Base-by-base conservation (phyloP, 2,797 vertebrate genomes). In the Atherinosoma microstoma region DNA sequence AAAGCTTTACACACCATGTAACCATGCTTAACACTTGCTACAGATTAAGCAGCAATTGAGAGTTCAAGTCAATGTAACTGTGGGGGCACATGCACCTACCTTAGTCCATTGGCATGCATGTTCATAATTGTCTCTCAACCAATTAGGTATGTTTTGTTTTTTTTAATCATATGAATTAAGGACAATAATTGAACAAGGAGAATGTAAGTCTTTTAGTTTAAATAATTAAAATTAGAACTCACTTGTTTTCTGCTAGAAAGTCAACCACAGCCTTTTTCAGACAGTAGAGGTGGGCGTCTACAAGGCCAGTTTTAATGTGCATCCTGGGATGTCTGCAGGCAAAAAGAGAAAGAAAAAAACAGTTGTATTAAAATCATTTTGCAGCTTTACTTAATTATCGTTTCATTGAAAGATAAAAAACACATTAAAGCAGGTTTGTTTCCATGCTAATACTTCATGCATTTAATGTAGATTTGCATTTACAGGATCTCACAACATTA, bases 251-350 rank as follows among this genome's bases (percentile, higher is more conserved):
- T 15, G 85, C 77, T 11, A 96, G 93, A 86, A 99, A 99, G 86
- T 99, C 97, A 73, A 99, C 93, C 72, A 99, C 96, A 0, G 95
- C 96, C 92, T 97, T 99, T 92, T 97, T 98, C 92, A 99, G 91
- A 88, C 98, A 99, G 92, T 99, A 99, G 68, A 99, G 97, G 87
- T 99, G 98, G 82, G 98, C 97, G 40, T 99, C 98, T 84, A 96
- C 94, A 0, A 99, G 95, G 30, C 96, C 97, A 3, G 97, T 98
- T 88, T 96, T 97, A 89, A 99, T 97, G 87, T 95, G 96, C 93
- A 99, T 96, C 85, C 96, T 95, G 63, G 97, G 97, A 89, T 98
- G 95, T 90, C 98, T 99, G 92, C 35, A 84, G 73, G 58, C 18
- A 60, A 70, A 67, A 74, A 35, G 27, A 54, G 15, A 7, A 29